Evolutionary conservation across 2,797 vertebrate species (phyloP).

Genomic region (Linurgus olivaceus): DNA sequence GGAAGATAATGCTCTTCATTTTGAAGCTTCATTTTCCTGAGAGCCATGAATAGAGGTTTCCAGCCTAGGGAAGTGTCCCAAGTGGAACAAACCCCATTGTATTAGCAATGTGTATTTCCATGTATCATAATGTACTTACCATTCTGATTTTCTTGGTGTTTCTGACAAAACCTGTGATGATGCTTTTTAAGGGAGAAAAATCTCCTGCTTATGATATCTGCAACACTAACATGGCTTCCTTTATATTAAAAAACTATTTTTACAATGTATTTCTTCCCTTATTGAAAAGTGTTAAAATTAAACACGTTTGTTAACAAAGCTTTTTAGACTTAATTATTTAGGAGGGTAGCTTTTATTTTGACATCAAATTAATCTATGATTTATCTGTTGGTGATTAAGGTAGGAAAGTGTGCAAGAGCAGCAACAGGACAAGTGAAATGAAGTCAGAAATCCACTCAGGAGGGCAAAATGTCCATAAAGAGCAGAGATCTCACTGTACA

Average conservation of each 20-base stretch:
- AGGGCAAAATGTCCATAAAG: not conserved
- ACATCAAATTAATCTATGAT: not conserved
- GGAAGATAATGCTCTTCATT: not conserved
- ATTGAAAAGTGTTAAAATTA: not conserved
- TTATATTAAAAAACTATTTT: not conserved
- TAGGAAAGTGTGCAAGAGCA: not conserved
- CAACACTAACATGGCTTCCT: accelerated
- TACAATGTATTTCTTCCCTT: accelerated
- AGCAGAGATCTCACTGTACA: not conserved
- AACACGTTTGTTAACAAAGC: not conserved
- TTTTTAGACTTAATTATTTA: not conserved
- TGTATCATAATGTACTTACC: not conserved
- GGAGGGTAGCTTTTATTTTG: not conserved
- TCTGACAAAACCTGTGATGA: not conserved
- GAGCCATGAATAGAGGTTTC: not conserved
- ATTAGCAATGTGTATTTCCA: not conserved
- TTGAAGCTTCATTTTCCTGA: not conserved
- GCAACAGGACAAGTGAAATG: not conserved
- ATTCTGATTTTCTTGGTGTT: not conserved
- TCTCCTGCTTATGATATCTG: not conserved
- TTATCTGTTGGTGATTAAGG: not conserved
- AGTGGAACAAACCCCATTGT: not conserved
- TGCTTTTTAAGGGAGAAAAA: not conserved
- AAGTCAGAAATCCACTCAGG: not conserved
- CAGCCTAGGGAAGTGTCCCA: not conserved